Percentiles rank a stretch among this genome's conserved stretches.
These are phyloP conservation scores for Parauchenoglanis ngamensis DNA, from an alignment of 2,797 vertebrate genomes.

Conservation along the genomic window DNA sequence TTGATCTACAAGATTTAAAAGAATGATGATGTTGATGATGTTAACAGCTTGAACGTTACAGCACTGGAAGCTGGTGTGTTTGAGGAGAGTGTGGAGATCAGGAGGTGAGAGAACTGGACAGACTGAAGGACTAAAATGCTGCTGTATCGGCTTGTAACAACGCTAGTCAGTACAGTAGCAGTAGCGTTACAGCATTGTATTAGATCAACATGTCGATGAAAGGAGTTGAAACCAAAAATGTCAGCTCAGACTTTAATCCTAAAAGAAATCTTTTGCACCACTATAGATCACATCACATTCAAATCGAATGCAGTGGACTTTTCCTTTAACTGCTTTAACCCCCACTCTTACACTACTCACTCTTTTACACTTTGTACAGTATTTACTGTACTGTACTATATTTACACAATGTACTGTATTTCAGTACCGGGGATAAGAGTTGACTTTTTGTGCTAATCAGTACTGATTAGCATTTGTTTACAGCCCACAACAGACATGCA, in stretches of 20 bases:
- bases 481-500: neutral
- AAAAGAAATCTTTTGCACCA: neutral
- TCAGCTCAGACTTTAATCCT: neutral
- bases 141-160: neutral
- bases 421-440: neutral
- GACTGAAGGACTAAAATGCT: neutral
- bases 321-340: neutral
- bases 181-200: neutral
- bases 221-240: neutral
- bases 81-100: neutral
- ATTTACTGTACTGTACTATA: neutral
- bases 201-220: neutral
- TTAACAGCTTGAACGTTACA: neutral
- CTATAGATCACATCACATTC: neutral
- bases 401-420: neutral
- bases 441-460: neutral
- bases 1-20: neutral
- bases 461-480: neutral
- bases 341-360: neutral
- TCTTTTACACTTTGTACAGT: neutral
- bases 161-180: neutral
- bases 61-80: neutral
- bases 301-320: neutral
- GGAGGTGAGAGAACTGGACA: neutral
- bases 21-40: neutral